Base-by-base conservation (phyloP, 2,888 invertebrate species). In the Neria commutata region DNA sequence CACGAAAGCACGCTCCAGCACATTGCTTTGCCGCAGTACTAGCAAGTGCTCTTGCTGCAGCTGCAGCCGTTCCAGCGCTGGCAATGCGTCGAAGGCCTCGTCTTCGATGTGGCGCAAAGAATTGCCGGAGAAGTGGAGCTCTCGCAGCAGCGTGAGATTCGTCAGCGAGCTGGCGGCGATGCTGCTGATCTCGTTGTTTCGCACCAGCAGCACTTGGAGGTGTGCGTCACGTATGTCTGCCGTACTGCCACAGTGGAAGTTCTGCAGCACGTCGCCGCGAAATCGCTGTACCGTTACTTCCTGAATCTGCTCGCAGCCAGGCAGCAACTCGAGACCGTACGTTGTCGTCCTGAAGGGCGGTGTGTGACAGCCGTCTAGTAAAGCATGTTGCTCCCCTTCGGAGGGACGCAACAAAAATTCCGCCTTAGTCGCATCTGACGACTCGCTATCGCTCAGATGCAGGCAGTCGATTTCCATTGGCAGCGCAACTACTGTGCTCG, bases 261-360 rank as follows among this genome's bases (percentile, higher is more conserved):
- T 55, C 10, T 69, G 64, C 5, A 73, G 67, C 8, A 63, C 65
- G 33, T 77, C 74, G 19, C 67, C 67, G 42, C 75, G 69, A 53
- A 79, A 79, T 17, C 66, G 66, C 25, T 67, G 68, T 17, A 79
- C 67, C 29, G 68, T 62, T 2, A 70, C 54, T 50, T 69, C 69
- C 19, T 69, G 63, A 49, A 79, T 65, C 16, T 68, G 63, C 0
- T 53, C 62, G 57, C 79, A 79, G 48, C 76, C 73, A 19, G 76
- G 74, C 62, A 79, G 63, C 56, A 72, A 75, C 58, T 78, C 78
- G 59, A 78, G 57, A 3, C 79, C 79, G 62, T 77, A 79, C 51
- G 72, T 76, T 23, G 61, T 54, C 1, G 66, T 61, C 2, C 54
- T 63, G 54, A 74, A 65, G 19, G 78, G 65, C 25, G 75, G 68